A percentile compares a stretch with the other conserved stretches of the same genome.
phyloP scores from a whole-genome alignment of 2,797 vertebrate species.

The Peromyscus eremicus region DNA sequence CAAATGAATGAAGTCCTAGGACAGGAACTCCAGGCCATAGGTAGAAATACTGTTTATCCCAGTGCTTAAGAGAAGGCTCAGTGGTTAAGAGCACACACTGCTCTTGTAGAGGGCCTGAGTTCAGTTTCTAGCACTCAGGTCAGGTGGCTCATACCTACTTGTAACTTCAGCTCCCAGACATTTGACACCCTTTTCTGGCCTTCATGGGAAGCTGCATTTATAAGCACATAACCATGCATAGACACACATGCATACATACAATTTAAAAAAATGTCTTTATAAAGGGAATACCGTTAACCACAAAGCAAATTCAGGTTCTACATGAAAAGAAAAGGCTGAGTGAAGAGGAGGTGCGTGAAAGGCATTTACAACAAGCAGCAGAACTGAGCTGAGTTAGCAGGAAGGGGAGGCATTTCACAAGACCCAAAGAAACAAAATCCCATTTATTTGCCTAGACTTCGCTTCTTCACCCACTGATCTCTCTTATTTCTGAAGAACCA shows the following conservation, averaged over 20 bases:
- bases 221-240: background rate
- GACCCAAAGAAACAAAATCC: background rate
- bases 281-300: background rate
- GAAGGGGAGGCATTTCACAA: background rate
- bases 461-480: background rate
- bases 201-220: background rate
- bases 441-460: background rate
- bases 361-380: background rate
- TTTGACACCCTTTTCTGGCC: background rate
- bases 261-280: background rate
- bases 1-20: background rate
- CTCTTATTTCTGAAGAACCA: constrained; percentile 57
- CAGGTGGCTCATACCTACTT: background rate
- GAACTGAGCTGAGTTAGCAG: background rate
- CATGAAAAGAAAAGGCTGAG: background rate
- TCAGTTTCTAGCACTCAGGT: background rate
- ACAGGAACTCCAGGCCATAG: background rate
- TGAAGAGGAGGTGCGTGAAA: background rate
- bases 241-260: background rate
- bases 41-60: background rate
- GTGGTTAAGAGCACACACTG: background rate
- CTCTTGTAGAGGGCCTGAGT: background rate
- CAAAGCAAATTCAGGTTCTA: background rate
- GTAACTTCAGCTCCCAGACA: background rate
- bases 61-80: background rate